Evolutionary conservation across 1,140 invertebrate genomes (phyloP).

Genomic region (Drosophila littoralis): DNA sequence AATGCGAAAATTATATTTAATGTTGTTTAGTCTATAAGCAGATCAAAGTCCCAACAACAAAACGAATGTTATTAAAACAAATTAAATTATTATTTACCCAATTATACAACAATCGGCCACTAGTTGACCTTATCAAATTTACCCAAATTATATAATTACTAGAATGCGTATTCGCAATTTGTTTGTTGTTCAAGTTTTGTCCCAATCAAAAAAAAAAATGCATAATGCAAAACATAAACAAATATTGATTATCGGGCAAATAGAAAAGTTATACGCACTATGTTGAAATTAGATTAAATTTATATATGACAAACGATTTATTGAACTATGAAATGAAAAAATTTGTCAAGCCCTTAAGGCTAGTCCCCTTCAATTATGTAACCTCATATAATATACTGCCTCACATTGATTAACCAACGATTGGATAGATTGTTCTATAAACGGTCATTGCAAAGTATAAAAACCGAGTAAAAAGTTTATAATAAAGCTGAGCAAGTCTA

Average conservation of each 20-base stretch:
- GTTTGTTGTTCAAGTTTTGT: slow-evolving; percentile 6
- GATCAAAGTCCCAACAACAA: slow-evolving; percentile 49
- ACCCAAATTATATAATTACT: background rate
- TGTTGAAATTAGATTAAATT: slow-evolving; percentile 7
- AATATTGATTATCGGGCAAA: slow-evolving; percentile 11
- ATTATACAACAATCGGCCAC: slow-evolving; percentile 1
- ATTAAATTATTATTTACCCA: slow-evolving; percentile 20
- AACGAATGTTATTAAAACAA: slow-evolving; percentile 52
- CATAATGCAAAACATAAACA: background rate
- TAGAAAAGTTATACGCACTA: slow-evolving; percentile 9
- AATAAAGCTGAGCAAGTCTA: background rate
- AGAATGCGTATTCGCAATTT: background rate
- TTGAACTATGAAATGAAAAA: slow-evolving; percentile 17
- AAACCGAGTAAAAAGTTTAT: background rate
- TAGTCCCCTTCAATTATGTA: slow-evolving; percentile 1
- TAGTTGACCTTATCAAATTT: slow-evolving; percentile 8
- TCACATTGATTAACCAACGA: slow-evolving; percentile 22
- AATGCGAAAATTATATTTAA: slow-evolving; percentile 60
- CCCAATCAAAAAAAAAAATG: background rate
- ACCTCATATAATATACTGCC: slow-evolving; percentile 42
- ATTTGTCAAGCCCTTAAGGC: background rate
- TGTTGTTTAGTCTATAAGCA: slow-evolving; percentile 80
- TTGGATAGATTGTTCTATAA: background rate
- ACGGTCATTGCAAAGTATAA: background rate
- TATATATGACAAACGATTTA: slow-evolving; percentile 12